Conservation (phyloP, 2,113 vertebrate species). For the Alces alces region DNA sequence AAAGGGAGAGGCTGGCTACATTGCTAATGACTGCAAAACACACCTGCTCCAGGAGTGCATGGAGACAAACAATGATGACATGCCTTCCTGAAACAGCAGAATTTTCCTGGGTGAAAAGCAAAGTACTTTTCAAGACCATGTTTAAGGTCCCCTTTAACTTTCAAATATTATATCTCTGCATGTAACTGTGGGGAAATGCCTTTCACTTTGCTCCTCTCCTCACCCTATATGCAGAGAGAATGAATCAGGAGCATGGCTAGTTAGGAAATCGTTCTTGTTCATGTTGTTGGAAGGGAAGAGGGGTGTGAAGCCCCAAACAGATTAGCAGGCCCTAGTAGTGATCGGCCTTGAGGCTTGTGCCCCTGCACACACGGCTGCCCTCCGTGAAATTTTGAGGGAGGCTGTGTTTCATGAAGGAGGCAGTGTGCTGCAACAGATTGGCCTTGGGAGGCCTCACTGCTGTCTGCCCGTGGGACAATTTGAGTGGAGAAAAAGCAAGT, state of each 20-base stretch:
- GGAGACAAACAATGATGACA: neutral
- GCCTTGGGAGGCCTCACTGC: neutral
- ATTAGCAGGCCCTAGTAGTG: neutral
- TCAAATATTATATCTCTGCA: neutral
- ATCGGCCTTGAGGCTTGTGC: neutral
- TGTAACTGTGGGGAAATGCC: neutral
- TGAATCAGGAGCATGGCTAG: neutral
- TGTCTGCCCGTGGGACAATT: neutral
- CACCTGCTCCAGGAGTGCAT: neutral
- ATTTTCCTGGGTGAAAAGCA: neutral
- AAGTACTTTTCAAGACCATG: neutral
- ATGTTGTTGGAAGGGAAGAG: neutral
- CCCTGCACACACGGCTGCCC: neutral
- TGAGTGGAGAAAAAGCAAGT: neutral
- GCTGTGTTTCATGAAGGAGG: neutral
- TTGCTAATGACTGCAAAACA: neutral
- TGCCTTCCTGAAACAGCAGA: neutral
- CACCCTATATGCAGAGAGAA: neutral
- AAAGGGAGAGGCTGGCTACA: neutral
- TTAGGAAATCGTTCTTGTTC: neutral
- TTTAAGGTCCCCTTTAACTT: neutral
- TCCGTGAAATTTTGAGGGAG: neutral
- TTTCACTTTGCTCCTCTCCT: neutral
- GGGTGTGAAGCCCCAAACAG: neutral
- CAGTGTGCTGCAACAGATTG: no score